Base-by-base conservation (phyloP, 2,888 invertebrate species). In the Marronus borbonicus region DNA sequence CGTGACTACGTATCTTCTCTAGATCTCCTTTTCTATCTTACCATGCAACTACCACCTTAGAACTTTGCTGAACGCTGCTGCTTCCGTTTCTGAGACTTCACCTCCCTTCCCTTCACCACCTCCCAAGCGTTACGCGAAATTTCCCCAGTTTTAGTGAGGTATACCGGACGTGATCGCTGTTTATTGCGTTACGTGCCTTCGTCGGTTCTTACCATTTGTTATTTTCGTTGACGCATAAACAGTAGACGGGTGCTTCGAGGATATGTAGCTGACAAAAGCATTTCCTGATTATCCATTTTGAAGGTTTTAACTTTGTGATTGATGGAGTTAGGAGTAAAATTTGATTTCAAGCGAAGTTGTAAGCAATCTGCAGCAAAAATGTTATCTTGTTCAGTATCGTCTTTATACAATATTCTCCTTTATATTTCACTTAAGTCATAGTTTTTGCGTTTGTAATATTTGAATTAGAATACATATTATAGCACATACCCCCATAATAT, bases 1-100 rank as follows among this genome's bases (percentile, higher is more conserved):
- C 83, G 83, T 83, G 80, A 79, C 80, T 64, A 68, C 50, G 55
- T 70, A 55, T 52, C 36, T 39, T 17, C 55, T 36, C 36, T 17
- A 31, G 20, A 10, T 20, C 4, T 58, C 36, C 69, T n/a, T 55
- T 17, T 20, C 70, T 58, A 17, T 14, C 14, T 31, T 44, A n/a
- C 31, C 8, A 7, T 64, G 60, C 20, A 17, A 28, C 60, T 20
- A 62, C 10, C 62, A n/a, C 62, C 36, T 36, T 62, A 62, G 28
- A 7, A 12, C 4, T 12, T 31, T 64, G 12, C 64, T n/a, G 64
- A 64, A 36, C 8, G 62, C 8, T 31, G 36, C n/a, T 7, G 39
- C 65, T 65, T 36, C 31, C 31, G 31, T 36, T 36, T 36, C 31
- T 2, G 31, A 36, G 31, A 0, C 31, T 36, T 36, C 31, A 36